Conservation (phyloP, 1,140 invertebrate genomes). For the Drosophila ogumai region DNA sequence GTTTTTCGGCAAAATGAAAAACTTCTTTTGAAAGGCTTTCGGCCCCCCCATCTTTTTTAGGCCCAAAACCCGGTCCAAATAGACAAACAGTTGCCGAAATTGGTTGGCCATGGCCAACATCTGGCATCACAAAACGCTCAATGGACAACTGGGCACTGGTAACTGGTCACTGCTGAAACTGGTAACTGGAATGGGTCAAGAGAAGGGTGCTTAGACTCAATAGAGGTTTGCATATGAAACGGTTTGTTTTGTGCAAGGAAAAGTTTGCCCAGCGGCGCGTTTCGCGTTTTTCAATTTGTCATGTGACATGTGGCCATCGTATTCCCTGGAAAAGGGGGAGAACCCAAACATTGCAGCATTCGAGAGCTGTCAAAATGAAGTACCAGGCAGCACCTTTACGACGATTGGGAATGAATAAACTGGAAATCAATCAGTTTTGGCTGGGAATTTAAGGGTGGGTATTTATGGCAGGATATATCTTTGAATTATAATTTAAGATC, state of each 20-base stretch:
- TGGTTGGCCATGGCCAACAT: slow-evolving; percentile 68
- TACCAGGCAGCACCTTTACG: slow-evolving; percentile 11
- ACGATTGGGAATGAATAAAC: not conserved
- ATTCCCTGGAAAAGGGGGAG: not conserved
- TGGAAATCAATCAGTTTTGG: not conserved
- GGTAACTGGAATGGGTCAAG: not conserved
- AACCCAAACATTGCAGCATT: slow-evolving; percentile 7
- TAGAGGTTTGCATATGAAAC: slow-evolving; percentile 75
- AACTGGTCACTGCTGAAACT: not conserved
- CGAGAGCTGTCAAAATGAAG: slow-evolving; percentile 38
- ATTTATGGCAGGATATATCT: not conserved
- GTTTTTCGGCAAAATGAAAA: slow-evolving; percentile 67
- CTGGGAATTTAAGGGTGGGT: not conserved
- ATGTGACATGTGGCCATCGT: slow-evolving; percentile 40
- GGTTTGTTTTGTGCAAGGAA: slow-evolving; percentile 48
- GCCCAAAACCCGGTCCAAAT: slow-evolving; percentile 42
- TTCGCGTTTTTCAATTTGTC: slow-evolving; percentile 72
- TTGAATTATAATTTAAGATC: not conserved
- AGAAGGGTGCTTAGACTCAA: slow-evolving; percentile 52
- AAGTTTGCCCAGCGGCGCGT: slow-evolving; percentile 62
- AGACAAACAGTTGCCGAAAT: slow-evolving; percentile 80
- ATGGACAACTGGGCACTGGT: slow-evolving; percentile 2
- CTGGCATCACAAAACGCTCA: slow-evolving; percentile 55
- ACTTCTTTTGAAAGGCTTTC: slow-evolving; percentile 43
- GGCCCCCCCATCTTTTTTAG: slow-evolving; percentile 22